phyloP scores from a whole-genome alignment of 1,140 invertebrate genomes.

The Hyposmocoma kahamanoa region DNA sequence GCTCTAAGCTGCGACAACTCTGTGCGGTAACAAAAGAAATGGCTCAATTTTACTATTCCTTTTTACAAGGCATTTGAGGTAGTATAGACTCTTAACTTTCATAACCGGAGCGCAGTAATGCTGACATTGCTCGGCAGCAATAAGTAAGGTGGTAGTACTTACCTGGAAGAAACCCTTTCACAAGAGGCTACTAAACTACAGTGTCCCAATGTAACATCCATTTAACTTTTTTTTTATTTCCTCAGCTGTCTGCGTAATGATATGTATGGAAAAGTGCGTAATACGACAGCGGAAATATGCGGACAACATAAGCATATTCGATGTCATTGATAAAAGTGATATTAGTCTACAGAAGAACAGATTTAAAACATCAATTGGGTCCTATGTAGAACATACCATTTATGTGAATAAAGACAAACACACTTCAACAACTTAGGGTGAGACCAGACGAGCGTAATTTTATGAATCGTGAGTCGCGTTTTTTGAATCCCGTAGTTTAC shows the following conservation, averaged over 20 bases:
- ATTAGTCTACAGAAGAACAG: slow-evolving; percentile 27
- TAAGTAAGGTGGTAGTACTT: no score
- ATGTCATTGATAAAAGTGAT: slow-evolving; percentile 43
- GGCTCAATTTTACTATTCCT: neutral
- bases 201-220: neutral
- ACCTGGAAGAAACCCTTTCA: no score
- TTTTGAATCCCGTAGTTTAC: no score
- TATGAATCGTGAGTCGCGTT: no score
- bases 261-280: slow-evolving; percentile 35
- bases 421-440: no score
- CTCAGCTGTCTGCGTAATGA: slow-evolving; percentile 37
- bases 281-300: slow-evolving; percentile 18
- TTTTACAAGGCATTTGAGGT: no score
- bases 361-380: no score
- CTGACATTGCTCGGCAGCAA: neutral
- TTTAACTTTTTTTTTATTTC: slow-evolving; percentile 11
- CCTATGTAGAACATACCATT: no score
- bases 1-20: no score
- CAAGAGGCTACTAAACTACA: neutral
- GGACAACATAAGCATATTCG: slow-evolving; percentile 19
- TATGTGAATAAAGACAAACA: no score
- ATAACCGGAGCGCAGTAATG: neutral
- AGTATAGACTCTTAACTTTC: neutral
- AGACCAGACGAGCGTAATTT: no score
- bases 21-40: no score